A percentile compares a stretch with the other conserved stretches of the same genome.
These are phyloP conservation scores for Spondyliosoma cantharus DNA, from an alignment of 2,797 vertebrate genomes.

Conservation along the genomic window DNA sequence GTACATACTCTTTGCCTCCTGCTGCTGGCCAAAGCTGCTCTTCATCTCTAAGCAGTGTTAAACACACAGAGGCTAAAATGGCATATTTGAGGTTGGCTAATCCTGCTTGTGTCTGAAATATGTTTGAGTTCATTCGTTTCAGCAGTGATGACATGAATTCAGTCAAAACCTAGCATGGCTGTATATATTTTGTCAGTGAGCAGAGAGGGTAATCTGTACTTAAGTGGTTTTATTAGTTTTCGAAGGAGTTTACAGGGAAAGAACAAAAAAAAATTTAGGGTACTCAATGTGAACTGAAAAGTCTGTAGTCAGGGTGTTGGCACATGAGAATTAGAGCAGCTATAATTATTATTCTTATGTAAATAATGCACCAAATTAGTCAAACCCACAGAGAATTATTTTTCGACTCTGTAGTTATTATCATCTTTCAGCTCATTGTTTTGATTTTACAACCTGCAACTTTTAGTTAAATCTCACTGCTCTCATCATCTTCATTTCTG, in stretches of 20 bases:
- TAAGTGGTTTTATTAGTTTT: slow-evolving; percentile 20
- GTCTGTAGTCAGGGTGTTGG: background rate
- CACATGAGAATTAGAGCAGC: background rate
- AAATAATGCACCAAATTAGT: background rate
- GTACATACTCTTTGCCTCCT: slow-evolving; percentile 31
- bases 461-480: background rate
- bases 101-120: background rate
- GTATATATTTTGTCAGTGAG: background rate
- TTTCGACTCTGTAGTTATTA: background rate
- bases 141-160: slow-evolving; percentile 6
- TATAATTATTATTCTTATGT: background rate
- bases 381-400: background rate
- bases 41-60: slow-evolving; percentile 25
- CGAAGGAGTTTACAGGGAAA: slow-evolving; percentile 3
- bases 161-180: background rate
- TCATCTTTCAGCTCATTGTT: background rate
- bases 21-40: background rate
- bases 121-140: slow-evolving; percentile 5
- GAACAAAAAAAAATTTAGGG: background rate
- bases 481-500: background rate
- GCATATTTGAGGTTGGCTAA: slow-evolving; percentile 2
- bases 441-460: background rate
- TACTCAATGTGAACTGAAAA: background rate
- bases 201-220: background rate
- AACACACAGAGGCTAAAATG: background rate